A percentile compares a stretch with the other conserved stretches of the same genome.
Evolutionary conservation across 2,113 vertebrate species (phyloP).

Genomic region (Hymenochirus boettgeri): DNA sequence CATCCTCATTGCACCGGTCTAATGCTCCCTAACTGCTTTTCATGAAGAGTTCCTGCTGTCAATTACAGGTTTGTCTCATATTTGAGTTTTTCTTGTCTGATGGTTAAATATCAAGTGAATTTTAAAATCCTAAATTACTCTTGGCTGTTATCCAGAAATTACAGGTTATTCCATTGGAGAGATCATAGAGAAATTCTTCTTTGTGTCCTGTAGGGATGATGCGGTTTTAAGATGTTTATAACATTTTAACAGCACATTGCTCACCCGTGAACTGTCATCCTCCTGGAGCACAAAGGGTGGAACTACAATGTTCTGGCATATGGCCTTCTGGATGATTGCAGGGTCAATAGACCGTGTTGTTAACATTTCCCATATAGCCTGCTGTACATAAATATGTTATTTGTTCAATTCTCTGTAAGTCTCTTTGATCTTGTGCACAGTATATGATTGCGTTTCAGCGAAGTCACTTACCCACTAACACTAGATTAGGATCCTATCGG

Average conservation of each 20-base stretch:
- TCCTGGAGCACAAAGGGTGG: background rate
- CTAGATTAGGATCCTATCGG: no score
- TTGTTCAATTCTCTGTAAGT: background rate
- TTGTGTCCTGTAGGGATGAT: background rate
- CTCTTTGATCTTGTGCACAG: slow-evolving; percentile 5
- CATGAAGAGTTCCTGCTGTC: slow-evolving; percentile 7
- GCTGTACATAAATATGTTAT: background rate
- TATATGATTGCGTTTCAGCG: no score
- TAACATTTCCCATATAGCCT: background rate
- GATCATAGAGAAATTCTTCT: slow-evolving; percentile 7
- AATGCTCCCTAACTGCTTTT: slow-evolving; percentile 1
- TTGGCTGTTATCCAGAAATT: slow-evolving; percentile 17
- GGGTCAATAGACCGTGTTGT: background rate
- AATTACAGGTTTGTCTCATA: background rate
- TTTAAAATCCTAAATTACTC: slow-evolving; percentile 7
- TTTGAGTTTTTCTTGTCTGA: background rate
- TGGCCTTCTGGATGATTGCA: background rate
- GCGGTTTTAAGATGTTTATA: background rate
- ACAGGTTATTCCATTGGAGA: background rate
- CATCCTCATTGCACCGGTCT: background rate
- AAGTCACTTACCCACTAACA: no score
- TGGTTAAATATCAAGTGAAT: slow-evolving; percentile 7
- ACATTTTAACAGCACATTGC: background rate
- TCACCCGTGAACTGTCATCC: no score
- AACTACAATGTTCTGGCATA: background rate